Percentiles rank a stretch among this genome's conserved stretches.
These are phyloP conservation scores for Rhombomys opimus DNA, from an alignment of 2,113 vertebrate species.

Conservation along the genomic window DNA sequence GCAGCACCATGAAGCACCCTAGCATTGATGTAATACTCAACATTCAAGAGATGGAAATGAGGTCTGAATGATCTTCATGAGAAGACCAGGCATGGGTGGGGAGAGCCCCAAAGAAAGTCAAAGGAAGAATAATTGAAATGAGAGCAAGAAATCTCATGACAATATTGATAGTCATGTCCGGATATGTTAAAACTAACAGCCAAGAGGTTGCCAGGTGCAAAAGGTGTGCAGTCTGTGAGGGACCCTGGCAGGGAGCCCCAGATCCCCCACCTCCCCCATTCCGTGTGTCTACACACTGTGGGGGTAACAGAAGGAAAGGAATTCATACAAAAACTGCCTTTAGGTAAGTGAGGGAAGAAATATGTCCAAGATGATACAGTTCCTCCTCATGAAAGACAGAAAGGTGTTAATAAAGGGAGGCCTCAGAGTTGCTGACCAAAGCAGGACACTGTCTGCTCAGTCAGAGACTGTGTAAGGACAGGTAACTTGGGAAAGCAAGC, in stretches of 20 bases:
- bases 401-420: not conserved
- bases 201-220: not conserved
- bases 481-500: not conserved
- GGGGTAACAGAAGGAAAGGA: not conserved
- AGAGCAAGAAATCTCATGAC: conserved; percentile 65
- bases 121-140: conserved; percentile 59
- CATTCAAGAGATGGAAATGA: conserved; percentile 88
- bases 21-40: conserved; percentile 86
- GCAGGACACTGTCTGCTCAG: not conserved
- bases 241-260: accelerated
- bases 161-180: conserved; percentile 38
- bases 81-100: conserved; percentile 56
- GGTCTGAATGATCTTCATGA: conserved; percentile 81
- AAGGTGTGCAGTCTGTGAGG: conserved; percentile 1
- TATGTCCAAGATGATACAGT: not conserved
- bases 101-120: conserved; percentile 61
- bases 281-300: not conserved
- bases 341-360: not conserved
- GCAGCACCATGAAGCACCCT: conserved; percentile 91
- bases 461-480: not conserved
- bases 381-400: conserved; percentile 5
- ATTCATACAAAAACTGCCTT: conserved; percentile 25
- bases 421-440: not conserved
- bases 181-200: conserved; percentile 20
- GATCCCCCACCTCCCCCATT: not conserved